phyloP scores from a whole-genome alignment of 2,797 vertebrate genomes.

The Anguilla marmorata region DNA sequence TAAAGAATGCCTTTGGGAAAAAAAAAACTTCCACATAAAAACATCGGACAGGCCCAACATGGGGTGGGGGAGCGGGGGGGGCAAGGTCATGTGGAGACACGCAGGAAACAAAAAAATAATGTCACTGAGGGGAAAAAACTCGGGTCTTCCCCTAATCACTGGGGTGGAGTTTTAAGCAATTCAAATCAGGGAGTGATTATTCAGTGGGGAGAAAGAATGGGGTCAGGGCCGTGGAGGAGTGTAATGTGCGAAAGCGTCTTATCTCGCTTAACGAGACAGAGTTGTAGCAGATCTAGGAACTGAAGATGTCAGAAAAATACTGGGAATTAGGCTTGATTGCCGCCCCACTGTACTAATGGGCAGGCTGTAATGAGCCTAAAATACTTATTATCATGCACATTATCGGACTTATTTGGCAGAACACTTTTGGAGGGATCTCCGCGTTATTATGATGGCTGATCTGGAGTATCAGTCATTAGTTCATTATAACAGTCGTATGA shows the following conservation, averaged over 20 bases:
- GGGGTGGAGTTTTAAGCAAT: slow-evolving; percentile 40
- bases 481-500: slow-evolving; percentile 16
- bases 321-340: slow-evolving; percentile 20
- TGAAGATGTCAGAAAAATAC: slow-evolving; percentile 28
- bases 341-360: slow-evolving; percentile 15
- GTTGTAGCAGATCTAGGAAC: slow-evolving; percentile 14
- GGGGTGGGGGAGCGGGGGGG: neutral
- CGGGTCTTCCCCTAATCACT: slow-evolving; percentile 30
- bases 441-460: slow-evolving; percentile 12
- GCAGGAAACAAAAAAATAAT: slow-evolving; percentile 6
- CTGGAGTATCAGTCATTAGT: slow-evolving; percentile 17
- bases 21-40: neutral
- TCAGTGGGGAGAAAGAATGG: slow-evolving; percentile 27
- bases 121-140: neutral
- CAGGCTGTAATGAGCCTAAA: slow-evolving; percentile 21
- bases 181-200: slow-evolving; percentile 39
- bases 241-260: slow-evolving; percentile 24
- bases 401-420: slow-evolving; percentile 16
- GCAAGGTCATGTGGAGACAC: slow-evolving; percentile 27
- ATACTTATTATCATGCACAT: slow-evolving; percentile 31
- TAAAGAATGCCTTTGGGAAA: neutral
- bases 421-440: slow-evolving; percentile 13
- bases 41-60: neutral
- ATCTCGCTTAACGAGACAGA: slow-evolving; percentile 29
- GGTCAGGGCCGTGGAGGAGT: slow-evolving; percentile 4